Evolutionary conservation across 2,888 invertebrate genomes (phyloP).

Genomic region (Apamea epomidion): DNA sequence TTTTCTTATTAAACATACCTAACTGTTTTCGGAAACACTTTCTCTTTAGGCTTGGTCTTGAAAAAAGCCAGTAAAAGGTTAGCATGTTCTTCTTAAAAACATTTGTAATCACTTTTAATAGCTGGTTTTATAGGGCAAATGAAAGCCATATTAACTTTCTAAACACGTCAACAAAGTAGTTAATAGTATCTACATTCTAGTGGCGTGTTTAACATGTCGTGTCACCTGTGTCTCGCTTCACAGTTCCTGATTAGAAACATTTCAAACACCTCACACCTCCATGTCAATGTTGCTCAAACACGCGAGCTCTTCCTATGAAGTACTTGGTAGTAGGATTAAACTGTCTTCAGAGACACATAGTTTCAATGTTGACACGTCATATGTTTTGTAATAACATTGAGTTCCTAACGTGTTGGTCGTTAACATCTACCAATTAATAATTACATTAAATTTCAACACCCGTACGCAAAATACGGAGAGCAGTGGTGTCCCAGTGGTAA

Average conservation of each 20-base stretch:
- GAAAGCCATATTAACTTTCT: constrained; percentile 14
- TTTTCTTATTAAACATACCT: neutral
- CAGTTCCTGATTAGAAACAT: constrained; percentile 43
- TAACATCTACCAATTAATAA: neutral
- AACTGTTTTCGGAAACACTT: neutral
- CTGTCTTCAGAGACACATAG: neutral
- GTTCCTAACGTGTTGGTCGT: neutral
- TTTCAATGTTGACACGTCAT: neutral
- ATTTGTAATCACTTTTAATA: neutral
- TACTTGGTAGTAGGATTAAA: constrained; percentile 16
- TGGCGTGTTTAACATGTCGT: constrained; percentile 35
- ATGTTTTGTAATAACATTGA: neutral
- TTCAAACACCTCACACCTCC: constrained; percentile 46
- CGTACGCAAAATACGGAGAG: neutral
- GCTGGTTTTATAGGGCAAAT: neutral
- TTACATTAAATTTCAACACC: neutral
- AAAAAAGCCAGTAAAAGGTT: neutral
- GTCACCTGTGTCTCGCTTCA: constrained; percentile 39
- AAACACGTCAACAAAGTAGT: constrained; percentile 20
- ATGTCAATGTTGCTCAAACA: constrained; percentile 37
- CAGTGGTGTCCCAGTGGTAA: too few species aligned
- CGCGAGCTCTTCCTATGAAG: constrained; percentile 23
- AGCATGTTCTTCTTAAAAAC: neutral
- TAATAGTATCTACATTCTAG: constrained; percentile 14
- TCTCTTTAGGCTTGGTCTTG: neutral